Evolutionary conservation across 2,888 invertebrate species (phyloP).

Genomic region (Xylophagus ater): DNA sequence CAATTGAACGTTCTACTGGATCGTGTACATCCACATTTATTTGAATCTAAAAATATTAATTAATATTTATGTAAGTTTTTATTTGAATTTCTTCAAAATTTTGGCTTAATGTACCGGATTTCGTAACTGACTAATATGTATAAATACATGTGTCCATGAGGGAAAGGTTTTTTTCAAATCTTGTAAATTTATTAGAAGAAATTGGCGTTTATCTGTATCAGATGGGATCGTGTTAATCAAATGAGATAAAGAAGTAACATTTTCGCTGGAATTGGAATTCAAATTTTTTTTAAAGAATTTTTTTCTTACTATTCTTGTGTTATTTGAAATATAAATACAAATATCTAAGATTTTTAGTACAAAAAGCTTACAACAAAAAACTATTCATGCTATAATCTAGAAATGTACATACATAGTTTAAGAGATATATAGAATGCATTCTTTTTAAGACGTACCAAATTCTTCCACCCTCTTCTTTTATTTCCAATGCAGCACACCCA

Average conservation of each 20-base stretch:
- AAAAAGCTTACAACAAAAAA: too few relatives aligned
- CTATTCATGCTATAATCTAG: too few relatives aligned
- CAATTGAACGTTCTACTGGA: slow-evolving; percentile 37
- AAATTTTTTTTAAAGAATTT: slow-evolving; percentile 15
- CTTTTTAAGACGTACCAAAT: too few relatives aligned
- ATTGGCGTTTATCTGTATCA: slow-evolving; percentile 34
- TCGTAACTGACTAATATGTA: slow-evolving; percentile 52
- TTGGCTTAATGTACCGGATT: slow-evolving; percentile 42
- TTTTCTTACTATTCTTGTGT: background rate
- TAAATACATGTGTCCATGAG: slow-evolving; percentile 57
- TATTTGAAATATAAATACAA: slow-evolving; percentile 41
- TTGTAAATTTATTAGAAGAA: slow-evolving; percentile 50
- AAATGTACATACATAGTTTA: too few relatives aligned
- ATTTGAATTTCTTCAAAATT: background rate
- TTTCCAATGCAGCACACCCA: slow-evolving; percentile 54
- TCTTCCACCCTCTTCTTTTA: too few relatives aligned
- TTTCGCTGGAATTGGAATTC: slow-evolving; percentile 40
- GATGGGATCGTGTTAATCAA: slow-evolving; percentile 46
- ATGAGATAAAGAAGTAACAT: slow-evolving; percentile 49
- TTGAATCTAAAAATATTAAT: slow-evolving; percentile 42
- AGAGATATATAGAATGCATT: too few relatives aligned
- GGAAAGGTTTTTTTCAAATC: slow-evolving; percentile 45
- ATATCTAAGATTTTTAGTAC: slow-evolving; percentile 44
- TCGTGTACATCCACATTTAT: slow-evolving; percentile 55
- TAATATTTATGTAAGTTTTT: slow-evolving; percentile 18